Evolutionary conservation across 2,113 vertebrate genomes (phyloP).

Genomic region (Penelope pileata): DNA sequence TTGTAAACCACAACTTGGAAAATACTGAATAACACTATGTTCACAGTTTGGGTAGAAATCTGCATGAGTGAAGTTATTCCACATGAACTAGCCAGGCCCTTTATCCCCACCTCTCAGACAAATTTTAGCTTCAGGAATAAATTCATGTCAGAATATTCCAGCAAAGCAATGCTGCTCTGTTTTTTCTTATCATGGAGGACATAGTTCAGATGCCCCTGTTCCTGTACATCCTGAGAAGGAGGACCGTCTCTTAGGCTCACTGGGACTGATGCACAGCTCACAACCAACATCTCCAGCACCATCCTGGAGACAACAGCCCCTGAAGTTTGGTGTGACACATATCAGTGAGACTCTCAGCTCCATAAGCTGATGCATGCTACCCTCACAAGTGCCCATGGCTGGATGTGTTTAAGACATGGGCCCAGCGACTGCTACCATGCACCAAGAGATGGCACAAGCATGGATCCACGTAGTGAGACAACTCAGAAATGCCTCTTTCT

Average conservation of each 20-base stretch:
- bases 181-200: neutral
- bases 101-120: neutral
- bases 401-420: rapidly evolving
- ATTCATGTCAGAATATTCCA: neutral
- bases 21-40: neutral
- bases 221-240: neutral
- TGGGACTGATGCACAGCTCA: neutral
- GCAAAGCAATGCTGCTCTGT: neutral
- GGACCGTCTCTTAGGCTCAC: neutral
- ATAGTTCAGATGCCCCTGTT: neutral
- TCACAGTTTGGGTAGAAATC: rapidly evolving
- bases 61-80: neutral
- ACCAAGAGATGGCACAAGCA: neutral
- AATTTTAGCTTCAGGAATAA: neutral
- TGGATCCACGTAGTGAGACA: neutral
- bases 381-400: neutral
- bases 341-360: too few species aligned
- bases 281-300: neutral
- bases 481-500: neutral
- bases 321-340: neutral
- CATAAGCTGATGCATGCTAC: too few species aligned
- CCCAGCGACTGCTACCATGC: neutral
- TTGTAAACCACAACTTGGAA: neutral
- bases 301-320: neutral
- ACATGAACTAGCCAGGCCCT: neutral